Evolutionary conservation across 2,888 invertebrate species (phyloP), one percentile per base, ranked within the genome.

Genomic region (Imbricaverruca yamaguchii): DNA sequence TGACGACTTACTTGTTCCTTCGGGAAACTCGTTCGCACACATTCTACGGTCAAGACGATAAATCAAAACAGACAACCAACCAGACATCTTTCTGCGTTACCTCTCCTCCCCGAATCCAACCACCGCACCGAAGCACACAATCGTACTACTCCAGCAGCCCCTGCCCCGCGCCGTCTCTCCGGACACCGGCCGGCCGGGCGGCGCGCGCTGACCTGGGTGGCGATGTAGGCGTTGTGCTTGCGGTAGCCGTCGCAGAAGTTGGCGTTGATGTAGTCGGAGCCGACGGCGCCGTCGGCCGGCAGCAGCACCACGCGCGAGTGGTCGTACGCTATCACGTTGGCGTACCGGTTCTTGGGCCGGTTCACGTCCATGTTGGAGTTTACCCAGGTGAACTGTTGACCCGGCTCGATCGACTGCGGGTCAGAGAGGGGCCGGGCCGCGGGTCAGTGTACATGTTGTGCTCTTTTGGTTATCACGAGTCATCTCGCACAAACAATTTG

Each of bases 331-430:
- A 98, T 97, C 0, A 99, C 98, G 87, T 99, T 99, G 55, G 98
- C 98, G 87, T 99, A 99, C 80, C 99, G 93, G 89, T 99, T 99
- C 88, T 99, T 99, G 23, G 97, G 95, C 86, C 98, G 98, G 88
- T 99, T 99, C 63, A 95, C 92, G 87, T 99, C 98, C 91, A 96
- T 92, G 87, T 96, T 98, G 0, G 98, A 98, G 87, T 98, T 95
- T 87, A 99, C 98, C 99, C 99, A 99, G 0, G 98, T 98, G 87
- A 99, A 99, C 87, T 98, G 98, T 86, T 99, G 98, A 0, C 98
- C 98, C 2, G 99, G 98, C 87, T 99, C 99, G 84, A 99, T 99
- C 85, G 97, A 97, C 87, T 91, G 85, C n/a, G 59, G 23, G 18
- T 39, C 39, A 39, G 2, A 4, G 21, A 67, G 23, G n/a, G 63